A percentile compares a stretch with the other conserved stretches of the same genome.
These are phyloP conservation scores for Amorpha juglandis DNA, from an alignment of 2,888 invertebrate species.

Conservation along the genomic window DNA sequence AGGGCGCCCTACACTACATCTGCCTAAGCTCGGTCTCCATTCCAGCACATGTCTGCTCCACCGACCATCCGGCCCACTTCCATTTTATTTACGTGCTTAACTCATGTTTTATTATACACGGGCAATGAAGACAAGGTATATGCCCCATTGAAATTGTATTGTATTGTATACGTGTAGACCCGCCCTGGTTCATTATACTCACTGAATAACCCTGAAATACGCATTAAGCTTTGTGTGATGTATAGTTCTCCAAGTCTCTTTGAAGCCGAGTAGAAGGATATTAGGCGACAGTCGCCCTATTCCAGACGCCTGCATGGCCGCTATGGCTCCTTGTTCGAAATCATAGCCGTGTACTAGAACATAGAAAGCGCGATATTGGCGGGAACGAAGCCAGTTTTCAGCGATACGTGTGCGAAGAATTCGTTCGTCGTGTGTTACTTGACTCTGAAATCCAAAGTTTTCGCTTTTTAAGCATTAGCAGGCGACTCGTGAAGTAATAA, in stretches of 20 bases:
- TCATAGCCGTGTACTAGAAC: conserved; percentile 88
- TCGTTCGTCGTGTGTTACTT: conserved; percentile 31
- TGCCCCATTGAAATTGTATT: no score
- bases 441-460: conserved; percentile 25
- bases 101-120: no score
- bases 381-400: conserved; percentile 90
- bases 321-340: conserved; percentile 90
- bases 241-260: conserved; percentile 92
- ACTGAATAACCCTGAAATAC: conserved; percentile 97
- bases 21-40: no score
- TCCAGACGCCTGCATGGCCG: conserved; percentile 93
- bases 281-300: conserved; percentile 96
- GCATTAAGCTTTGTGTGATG: conserved; percentile 88
- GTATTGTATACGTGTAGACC: neutral
- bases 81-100: no score
- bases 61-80: no score
- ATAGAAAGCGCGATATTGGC: conserved; percentile 94
- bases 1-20: no score
- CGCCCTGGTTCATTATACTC: conserved; percentile 64
- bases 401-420: conserved; percentile 56
- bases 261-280: conserved; percentile 96
- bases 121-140: no score
- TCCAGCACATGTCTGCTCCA: no score
- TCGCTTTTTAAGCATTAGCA: no score
- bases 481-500: no score